Conservation (phyloP, 2,113 vertebrate genomes). For the Leptodactylus fuscus region DNA sequence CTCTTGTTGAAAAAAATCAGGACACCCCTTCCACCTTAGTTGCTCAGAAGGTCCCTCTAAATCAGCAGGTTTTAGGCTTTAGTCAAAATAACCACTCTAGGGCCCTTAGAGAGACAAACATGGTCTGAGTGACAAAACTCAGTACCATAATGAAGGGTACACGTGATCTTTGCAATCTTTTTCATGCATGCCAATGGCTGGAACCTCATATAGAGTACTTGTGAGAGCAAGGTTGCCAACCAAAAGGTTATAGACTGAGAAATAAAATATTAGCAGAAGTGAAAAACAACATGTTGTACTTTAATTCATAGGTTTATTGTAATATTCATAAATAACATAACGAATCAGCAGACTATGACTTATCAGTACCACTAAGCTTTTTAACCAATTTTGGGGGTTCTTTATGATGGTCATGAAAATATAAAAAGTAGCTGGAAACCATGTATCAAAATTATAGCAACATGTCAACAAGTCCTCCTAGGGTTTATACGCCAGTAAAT, state of each 20-base stretch:
- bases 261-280: not conserved
- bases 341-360: not conserved
- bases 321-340: not conserved
- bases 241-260: not conserved
- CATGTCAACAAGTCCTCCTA: slow-evolving; percentile 29
- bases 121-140: too few relatives aligned
- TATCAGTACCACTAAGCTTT: not conserved
- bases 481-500: slow-evolving; percentile 22
- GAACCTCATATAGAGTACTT: not conserved
- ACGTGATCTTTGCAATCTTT: too few relatives aligned
- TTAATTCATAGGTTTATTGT: not conserved
- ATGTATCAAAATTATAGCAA: slow-evolving; percentile 33
- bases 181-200: not conserved
- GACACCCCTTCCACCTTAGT: too few relatives aligned
- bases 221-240: not conserved
- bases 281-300: not conserved
- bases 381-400: not conserved
- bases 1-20: too few relatives aligned
- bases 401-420: slow-evolving; percentile 22
- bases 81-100: too few relatives aligned
- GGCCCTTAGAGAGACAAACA: too few relatives aligned
- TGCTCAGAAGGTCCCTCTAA: too few relatives aligned
- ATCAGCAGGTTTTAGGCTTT: too few relatives aligned
- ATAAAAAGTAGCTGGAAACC: slow-evolving; percentile 20
- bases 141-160: too few relatives aligned